Conservation (phyloP, 2,888 invertebrate species). For the Melikaiella ostensackeni region DNA sequence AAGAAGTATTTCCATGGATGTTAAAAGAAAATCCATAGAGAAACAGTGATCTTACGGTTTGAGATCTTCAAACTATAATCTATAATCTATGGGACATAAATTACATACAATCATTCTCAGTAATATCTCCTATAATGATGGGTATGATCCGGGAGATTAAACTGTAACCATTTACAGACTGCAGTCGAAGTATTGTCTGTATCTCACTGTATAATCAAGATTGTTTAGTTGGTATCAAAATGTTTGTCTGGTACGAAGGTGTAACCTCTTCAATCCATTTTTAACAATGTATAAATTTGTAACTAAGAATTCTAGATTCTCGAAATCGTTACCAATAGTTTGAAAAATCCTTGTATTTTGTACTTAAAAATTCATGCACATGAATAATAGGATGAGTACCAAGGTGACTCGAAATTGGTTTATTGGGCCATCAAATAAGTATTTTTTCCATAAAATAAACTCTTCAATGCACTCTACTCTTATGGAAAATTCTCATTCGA, state of each 20-base stretch:
- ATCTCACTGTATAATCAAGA: neutral
- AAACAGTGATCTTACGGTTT: neutral
- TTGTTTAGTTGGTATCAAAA: neutral
- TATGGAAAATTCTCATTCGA: neutral
- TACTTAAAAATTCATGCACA: neutral
- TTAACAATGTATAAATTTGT: no score
- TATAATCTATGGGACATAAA: neutral
- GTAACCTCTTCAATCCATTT: no score
- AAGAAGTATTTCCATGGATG: no score
- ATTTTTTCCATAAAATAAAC: neutral
- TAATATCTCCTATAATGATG: neutral
- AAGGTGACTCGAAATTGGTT: neutral
- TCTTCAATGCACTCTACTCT: neutral
- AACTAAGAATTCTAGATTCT: neutral
- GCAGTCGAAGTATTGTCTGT: neutral
- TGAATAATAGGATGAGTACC: neutral
- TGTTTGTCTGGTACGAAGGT: neutral
- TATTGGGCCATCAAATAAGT: neutral
- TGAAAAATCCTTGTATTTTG: neutral
- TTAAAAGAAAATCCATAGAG: neutral
- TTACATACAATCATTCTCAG: neutral
- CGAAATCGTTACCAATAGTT: neutral
- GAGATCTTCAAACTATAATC: neutral
- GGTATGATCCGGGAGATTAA: neutral
- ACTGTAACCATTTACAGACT: neutral